Conservation (phyloP, 2,113 vertebrate genomes). For the Pituophis catenifer region DNA sequence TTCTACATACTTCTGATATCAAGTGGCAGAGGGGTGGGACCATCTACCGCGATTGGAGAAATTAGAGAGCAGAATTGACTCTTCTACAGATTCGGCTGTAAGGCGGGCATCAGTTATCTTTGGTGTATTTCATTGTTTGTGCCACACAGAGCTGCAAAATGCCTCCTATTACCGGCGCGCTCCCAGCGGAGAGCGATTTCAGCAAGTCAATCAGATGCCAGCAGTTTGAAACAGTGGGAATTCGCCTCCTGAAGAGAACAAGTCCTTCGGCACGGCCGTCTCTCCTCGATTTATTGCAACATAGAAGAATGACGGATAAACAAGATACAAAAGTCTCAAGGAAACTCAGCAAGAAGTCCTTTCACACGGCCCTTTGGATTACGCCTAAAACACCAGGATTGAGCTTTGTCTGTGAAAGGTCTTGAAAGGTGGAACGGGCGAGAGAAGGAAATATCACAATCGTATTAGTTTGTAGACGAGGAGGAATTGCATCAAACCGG, state of each 20-base stretch:
- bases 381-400: not conserved
- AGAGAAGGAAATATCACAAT: not conserved
- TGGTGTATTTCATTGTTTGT: not conserved
- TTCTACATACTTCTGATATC: constrained; percentile 38
- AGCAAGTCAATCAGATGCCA: constrained; percentile 11
- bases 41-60: not conserved
- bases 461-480: not conserved
- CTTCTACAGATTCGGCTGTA: not conserved
- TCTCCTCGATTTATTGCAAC: constrained; percentile 5
- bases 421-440: constrained; percentile 6
- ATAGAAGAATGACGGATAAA: not conserved
- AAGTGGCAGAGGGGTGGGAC: constrained; percentile 45
- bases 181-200: not conserved
- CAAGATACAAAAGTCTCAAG: not conserved
- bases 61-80: constrained; percentile 35
- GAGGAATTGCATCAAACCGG: not conserved
- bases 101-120: not conserved
- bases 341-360: not conserved
- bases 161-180: not conserved
- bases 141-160: not conserved
- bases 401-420: not conserved
- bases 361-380: not conserved
- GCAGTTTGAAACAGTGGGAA: constrained; percentile 2
- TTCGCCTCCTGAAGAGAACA: constrained; percentile 12
- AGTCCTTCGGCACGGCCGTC: not conserved